Conservation (phyloP, 2,113 vertebrate genomes). For the Ovis canadensis region DNA sequence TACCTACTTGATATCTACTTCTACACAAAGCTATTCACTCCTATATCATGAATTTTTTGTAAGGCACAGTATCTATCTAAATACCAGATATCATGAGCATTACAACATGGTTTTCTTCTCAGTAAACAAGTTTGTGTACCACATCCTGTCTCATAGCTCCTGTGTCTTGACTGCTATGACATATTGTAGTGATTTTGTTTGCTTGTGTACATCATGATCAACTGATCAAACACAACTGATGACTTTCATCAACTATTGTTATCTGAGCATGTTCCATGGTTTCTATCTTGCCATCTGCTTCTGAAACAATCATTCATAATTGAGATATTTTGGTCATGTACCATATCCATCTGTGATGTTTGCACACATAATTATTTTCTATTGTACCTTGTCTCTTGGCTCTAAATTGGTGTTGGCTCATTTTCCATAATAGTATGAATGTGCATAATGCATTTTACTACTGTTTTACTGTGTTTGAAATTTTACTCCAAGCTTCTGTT, state of each 20-base stretch:
- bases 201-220: background rate
- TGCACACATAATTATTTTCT: background rate
- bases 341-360: background rate
- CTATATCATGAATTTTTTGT: background rate
- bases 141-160: background rate
- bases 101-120: background rate
- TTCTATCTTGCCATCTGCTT: background rate
- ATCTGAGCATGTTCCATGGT: background rate
- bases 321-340: background rate
- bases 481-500: background rate
- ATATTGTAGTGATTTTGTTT: background rate
- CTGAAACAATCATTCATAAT: background rate
- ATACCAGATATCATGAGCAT: background rate
- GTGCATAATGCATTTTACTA: background rate
- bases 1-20: background rate
- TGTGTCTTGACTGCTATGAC: background rate
- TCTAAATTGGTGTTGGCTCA: background rate
- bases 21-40: background rate
- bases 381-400: background rate
- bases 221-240: background rate
- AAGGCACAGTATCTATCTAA: background rate
- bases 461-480: background rate
- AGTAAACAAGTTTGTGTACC: background rate
- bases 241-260: background rate
- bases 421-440: constrained; percentile 10